Conservation (phyloP, 2,888 invertebrate species). For the Leistus spinibarbis region DNA sequence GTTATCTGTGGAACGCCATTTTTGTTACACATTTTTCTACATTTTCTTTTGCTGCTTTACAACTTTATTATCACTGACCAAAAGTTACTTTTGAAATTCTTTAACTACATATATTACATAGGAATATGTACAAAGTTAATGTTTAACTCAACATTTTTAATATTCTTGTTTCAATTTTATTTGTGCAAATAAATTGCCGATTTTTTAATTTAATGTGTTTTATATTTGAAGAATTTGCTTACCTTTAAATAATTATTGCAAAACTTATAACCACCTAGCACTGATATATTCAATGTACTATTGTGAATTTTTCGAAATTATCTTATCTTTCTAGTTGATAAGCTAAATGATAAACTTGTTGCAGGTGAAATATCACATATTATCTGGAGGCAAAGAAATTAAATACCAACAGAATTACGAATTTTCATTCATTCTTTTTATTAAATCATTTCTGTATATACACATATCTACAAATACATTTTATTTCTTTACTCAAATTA, state of each 20-base stretch:
- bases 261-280: neutral
- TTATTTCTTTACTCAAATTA: too few species aligned
- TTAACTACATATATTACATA: too few species aligned
- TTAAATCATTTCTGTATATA: too few species aligned
- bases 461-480: too few species aligned
- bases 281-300: neutral
- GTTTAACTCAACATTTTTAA: neutral
- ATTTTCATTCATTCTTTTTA: too few species aligned
- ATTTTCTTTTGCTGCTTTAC: neutral
- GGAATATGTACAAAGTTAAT: too few species aligned
- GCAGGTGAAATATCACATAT: neutral
- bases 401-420: too few species aligned
- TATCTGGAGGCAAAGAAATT: neutral
- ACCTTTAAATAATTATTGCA: neutral
- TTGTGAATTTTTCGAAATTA: neutral
- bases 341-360: neutral
- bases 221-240: too few species aligned
- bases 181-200: neutral
- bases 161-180: neutral
- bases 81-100: too few species aligned
- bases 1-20: slow-evolving; percentile 6
- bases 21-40: neutral
- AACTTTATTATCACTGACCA: too few species aligned
- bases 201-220: neutral
- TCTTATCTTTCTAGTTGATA: neutral